Conservation (phyloP, 2,113 vertebrate genomes). For the Naja naja region DNA sequence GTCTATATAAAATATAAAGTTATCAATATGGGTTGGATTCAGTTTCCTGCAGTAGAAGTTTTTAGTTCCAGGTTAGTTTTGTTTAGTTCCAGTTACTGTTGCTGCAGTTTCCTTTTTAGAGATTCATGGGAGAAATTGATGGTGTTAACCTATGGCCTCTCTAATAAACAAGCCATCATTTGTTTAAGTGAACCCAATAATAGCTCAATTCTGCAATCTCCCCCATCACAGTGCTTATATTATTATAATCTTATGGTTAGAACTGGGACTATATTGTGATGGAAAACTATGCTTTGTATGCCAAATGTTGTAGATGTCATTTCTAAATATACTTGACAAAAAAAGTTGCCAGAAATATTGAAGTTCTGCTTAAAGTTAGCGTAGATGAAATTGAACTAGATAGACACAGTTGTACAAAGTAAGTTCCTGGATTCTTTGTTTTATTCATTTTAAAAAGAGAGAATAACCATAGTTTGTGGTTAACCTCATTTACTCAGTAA, state of each 20-base stretch:
- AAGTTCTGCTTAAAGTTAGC: not conserved
- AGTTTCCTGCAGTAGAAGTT: not conserved
- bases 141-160: not conserved
- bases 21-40: not conserved
- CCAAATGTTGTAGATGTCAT: not conserved
- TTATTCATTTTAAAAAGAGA: not conserved
- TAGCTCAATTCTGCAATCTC: not conserved
- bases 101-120: not conserved
- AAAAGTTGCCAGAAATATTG: not conserved
- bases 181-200: not conserved
- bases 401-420: not conserved
- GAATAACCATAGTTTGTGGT: not conserved
- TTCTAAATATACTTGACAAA: not conserved
- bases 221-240: not conserved
- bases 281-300: not conserved
- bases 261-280: not conserved
- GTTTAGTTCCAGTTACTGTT: not conserved
- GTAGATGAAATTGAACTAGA: not conserved
- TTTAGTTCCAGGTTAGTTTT: not conserved
- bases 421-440: not conserved
- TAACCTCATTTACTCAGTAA: not conserved
- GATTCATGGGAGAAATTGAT: not conserved
- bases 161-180: not conserved
- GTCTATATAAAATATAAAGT: not conserved
- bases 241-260: not conserved